These are phyloP conservation scores for Corydoras sp. DNA, from an alignment of 2,113 vertebrate species.

Conservation along the genomic window DNA sequence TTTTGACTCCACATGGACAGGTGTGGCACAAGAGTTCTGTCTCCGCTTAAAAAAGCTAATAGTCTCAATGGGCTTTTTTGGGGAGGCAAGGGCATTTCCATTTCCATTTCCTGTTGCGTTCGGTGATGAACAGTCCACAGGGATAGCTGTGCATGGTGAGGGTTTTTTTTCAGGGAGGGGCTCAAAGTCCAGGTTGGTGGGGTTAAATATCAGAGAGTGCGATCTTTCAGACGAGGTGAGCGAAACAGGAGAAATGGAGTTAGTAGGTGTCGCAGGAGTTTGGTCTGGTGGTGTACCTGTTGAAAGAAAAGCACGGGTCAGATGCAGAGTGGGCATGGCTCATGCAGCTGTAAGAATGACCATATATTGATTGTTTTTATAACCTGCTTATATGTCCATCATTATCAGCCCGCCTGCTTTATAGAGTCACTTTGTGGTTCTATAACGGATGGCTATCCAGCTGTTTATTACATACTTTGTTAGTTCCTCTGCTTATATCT, in stretches of 20 bases:
- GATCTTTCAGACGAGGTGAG: conserved; percentile 16
- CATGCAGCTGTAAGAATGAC: neutral
- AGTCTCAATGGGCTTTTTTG: conserved; percentile 3
- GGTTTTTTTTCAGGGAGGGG: conserved; percentile 12
- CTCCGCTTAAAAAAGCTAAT: neutral
- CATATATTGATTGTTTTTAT: no score
- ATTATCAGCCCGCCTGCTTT: no score
- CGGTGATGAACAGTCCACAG: conserved; percentile 19
- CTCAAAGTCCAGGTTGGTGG: conserved; percentile 29
- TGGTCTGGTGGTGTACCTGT: conserved; percentile 42
- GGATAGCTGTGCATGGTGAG: neutral
- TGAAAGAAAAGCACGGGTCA: neutral
- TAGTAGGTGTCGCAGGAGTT: conserved; percentile 57
- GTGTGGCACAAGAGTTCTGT: neutral
- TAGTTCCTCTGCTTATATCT: no score
- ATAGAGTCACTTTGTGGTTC: no score
- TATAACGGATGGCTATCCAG: no score
- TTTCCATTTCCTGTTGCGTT: conserved; percentile 33
- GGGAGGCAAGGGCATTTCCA: neutral
- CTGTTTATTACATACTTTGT: no score
- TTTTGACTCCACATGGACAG: conserved; percentile 1
- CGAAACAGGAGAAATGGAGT: conserved; percentile 51
- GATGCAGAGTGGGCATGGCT: neutral
- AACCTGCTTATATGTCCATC: no score
- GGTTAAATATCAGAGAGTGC: conserved; percentile 15